Evolutionary conservation across 2,888 invertebrate genomes (phyloP).

Genomic region (Muschampia plurimacula): DNA sequence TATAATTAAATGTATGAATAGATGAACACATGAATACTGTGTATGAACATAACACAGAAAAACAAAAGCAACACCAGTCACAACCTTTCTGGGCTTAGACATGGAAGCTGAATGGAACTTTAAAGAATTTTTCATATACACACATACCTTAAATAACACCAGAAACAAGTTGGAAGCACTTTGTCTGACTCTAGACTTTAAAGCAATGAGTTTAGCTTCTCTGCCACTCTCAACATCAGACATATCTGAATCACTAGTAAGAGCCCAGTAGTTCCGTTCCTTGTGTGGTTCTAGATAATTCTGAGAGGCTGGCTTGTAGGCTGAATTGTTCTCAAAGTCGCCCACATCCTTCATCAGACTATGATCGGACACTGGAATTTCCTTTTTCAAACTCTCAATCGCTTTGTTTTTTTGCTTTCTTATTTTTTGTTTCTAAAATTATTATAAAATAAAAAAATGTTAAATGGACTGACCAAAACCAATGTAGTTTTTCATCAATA

Average conservation of each 20-base stretch:
- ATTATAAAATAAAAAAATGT: not conserved
- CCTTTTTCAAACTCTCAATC: slow-evolving; percentile 76
- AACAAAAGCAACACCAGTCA: too few relatives aligned
- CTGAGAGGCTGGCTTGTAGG: slow-evolving; percentile 71
- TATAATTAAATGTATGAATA: too few relatives aligned
- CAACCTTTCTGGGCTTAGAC: too few relatives aligned
- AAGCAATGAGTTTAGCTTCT: slow-evolving; percentile 76
- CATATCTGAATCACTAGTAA: slow-evolving; percentile 89
- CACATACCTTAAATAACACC: slow-evolving; percentile 83
- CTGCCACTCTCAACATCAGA: slow-evolving; percentile 87
- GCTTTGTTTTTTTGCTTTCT: slow-evolving; percentile 79
- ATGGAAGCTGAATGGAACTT: not conserved
- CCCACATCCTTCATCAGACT: slow-evolving; percentile 76
- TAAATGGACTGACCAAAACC: too few relatives aligned
- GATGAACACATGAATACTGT: too few relatives aligned
- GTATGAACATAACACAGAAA: too few relatives aligned
- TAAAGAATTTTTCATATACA: not conserved
- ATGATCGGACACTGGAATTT: slow-evolving; percentile 75
- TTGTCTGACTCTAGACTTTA: slow-evolving; percentile 88
- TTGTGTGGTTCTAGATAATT: slow-evolving; percentile 69
- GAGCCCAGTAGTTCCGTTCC: slow-evolving; percentile 62
- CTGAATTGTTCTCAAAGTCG: slow-evolving; percentile 69
- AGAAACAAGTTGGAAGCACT: slow-evolving; percentile 87
- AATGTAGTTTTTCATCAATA: too few relatives aligned
- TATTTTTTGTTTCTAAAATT: slow-evolving; percentile 77